Conservation (phyloP, 2,888 invertebrate genomes). For the Pedicia rivosa region DNA sequence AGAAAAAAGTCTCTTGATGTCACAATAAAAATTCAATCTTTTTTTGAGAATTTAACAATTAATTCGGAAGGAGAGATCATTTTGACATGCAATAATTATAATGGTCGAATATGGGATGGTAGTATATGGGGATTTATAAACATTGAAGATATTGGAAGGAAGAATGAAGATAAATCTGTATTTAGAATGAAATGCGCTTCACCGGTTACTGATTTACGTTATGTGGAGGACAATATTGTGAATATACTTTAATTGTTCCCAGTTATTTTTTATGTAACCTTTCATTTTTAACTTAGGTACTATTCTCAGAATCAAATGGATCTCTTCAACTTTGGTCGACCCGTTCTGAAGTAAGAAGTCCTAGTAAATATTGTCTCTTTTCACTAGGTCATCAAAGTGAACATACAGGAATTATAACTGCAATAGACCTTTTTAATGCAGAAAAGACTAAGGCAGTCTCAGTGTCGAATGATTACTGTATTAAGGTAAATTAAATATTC, state of each 20-base stretch:
- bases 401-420: constrained; percentile 22
- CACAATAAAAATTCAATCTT: constrained; percentile 20
- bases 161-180: constrained; percentile 15
- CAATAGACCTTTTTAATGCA: constrained; percentile 19
- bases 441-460: constrained; percentile 19
- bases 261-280: not conserved
- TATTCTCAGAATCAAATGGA: constrained; percentile 21
- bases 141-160: constrained; percentile 13
- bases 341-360: constrained; percentile 19
- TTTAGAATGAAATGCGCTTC: constrained; percentile 21
- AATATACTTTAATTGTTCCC: constrained; percentile 8
- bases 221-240: constrained; percentile 20
- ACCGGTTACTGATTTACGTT: constrained; percentile 22
- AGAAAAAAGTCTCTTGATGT: constrained; percentile 21
- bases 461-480: constrained; percentile 20
- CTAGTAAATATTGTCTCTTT: constrained; percentile 21
- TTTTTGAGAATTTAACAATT: constrained; percentile 23
- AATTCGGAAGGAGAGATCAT: constrained; percentile 18
- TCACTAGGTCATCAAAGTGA: constrained; percentile 21
- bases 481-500: constrained; percentile 18
- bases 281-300: constrained; percentile 14
- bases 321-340: constrained; percentile 27
- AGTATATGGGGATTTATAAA: constrained; percentile 23
- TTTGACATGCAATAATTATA: constrained; percentile 23
- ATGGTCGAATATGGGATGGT: constrained; percentile 24